Evolutionary conservation across 2,113 vertebrate species (phyloP).

Genomic region (Chaenogobius annularis): DNA sequence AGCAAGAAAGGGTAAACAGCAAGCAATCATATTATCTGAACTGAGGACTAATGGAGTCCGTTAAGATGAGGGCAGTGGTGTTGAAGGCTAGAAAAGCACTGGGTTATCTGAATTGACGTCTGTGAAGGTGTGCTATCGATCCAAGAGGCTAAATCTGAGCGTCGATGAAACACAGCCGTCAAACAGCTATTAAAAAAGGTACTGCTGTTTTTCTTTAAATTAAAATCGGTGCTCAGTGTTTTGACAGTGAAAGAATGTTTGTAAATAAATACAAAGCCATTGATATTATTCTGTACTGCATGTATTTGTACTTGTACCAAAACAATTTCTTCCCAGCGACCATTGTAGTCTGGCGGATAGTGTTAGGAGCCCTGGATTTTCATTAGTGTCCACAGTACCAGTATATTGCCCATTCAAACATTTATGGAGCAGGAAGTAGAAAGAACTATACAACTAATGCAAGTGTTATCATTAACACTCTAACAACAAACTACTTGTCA

Average conservation of each 20-base stretch:
- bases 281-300: too few species aligned
- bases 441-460: neutral
- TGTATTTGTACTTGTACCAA: neutral
- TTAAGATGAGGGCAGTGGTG: slow-evolving; percentile 59
- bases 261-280: neutral
- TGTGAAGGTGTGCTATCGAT: slow-evolving; percentile 16
- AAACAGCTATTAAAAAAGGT: slow-evolving; percentile 11
- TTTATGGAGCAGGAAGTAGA: neutral
- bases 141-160: neutral
- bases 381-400: slow-evolving; percentile 1
- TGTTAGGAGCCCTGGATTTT: neutral
- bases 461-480: neutral
- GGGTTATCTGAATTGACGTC: slow-evolving; percentile 18
- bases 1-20: slow-evolving; percentile 67
- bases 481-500: neutral
- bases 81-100: slow-evolving; percentile 33
- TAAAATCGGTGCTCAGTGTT: neutral
- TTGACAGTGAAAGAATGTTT: neutral
- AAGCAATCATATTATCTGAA: slow-evolving; percentile 70
- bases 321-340: neutral
- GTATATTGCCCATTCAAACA: neutral
- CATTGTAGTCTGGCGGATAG: neutral
- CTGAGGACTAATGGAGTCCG: slow-evolving; percentile 70
- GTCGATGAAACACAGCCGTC: slow-evolving; percentile 11
- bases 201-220: neutral